Evolutionary conservation across 2,797 vertebrate species (phyloP).

Genomic region (Harpagifer antarcticus): DNA sequence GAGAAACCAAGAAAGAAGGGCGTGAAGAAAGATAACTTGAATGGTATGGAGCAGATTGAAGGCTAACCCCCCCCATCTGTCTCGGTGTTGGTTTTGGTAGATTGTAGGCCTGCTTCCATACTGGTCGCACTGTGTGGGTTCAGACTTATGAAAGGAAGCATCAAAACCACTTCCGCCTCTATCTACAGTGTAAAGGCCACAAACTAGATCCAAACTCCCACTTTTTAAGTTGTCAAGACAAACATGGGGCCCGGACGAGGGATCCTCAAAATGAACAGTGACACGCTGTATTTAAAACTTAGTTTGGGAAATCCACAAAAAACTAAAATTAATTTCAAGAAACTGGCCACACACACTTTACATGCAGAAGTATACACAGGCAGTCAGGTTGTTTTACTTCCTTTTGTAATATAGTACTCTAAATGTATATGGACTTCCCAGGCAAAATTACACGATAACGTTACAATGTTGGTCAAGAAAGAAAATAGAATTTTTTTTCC

Average conservation of each 20-base stretch:
- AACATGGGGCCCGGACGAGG: conserved; percentile 44
- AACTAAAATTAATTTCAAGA: conserved; percentile 57
- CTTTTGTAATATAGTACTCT: conserved; percentile 43
- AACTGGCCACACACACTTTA: conserved; percentile 50
- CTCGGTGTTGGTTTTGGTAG: conserved; percentile 71
- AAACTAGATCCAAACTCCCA: conserved; percentile 56
- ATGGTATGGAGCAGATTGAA: conserved; percentile 53
- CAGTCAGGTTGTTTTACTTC: conserved; percentile 45
- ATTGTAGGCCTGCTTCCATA: conserved; percentile 72
- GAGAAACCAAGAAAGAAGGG: conserved; percentile 45
- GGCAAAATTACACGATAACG: conserved; percentile 77
- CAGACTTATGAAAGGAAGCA: conserved; percentile 60
- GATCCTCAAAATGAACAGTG: conserved; percentile 49
- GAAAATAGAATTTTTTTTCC: conserved; percentile 72
- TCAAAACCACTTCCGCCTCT: conserved; percentile 62
- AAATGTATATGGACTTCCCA: conserved; percentile 54
- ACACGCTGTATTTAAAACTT: conserved; percentile 61
- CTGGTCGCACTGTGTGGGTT: conserved; percentile 70
- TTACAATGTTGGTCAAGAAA: conserved; percentile 67
- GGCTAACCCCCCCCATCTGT: conserved; percentile 49
- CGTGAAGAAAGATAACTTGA: conserved; percentile 50
- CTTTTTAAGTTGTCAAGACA: conserved; percentile 69
- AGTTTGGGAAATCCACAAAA: conserved; percentile 57
- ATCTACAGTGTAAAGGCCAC: conserved; percentile 54
- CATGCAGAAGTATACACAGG: conserved; percentile 46